Percentiles rank a stretch among this genome's conserved stretches.
These are phyloP conservation scores for Heliconius hewitsoni DNA, from an alignment of 1,140 invertebrate species.

Conservation along the genomic window DNA sequence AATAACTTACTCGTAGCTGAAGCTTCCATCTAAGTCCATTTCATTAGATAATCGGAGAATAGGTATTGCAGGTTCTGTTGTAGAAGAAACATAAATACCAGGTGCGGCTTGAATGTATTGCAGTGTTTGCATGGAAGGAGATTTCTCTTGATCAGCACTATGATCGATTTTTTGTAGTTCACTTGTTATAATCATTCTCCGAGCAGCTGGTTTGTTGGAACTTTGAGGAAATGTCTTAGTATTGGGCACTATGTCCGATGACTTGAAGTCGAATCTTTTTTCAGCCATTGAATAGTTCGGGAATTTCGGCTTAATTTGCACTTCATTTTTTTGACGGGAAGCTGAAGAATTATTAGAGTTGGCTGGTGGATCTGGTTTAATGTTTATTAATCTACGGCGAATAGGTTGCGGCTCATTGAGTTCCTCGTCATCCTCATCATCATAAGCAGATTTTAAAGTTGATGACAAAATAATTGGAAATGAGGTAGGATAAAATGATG, in stretches of 20 bases:
- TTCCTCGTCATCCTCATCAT: conserved; percentile 46
- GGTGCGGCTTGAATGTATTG: conserved; percentile 58
- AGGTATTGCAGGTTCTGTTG: conserved; percentile 74
- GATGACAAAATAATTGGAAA: conserved; percentile 61
- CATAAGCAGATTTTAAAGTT: conserved; percentile 47
- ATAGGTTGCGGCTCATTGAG: conserved; percentile 44
- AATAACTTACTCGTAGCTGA: conserved; percentile 78
- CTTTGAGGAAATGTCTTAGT: background rate
- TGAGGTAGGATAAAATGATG: conserved; percentile 55
- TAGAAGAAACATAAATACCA: conserved; percentile 57
- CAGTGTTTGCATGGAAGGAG: conserved; percentile 49
- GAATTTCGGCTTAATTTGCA: conserved; percentile 52
- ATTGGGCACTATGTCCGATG: background rate
- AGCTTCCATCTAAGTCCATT: conserved; percentile 81
- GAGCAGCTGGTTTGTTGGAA: conserved; percentile 45
- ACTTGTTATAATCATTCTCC: conserved; percentile 64
- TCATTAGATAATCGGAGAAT: conserved; percentile 77
- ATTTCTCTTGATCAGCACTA: conserved; percentile 55
- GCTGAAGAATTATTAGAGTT: conserved; percentile 45
- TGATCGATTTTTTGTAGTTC: conserved; percentile 54
- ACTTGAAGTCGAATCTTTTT: background rate
- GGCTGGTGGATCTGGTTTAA: conserved; percentile 23
- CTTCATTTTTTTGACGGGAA: conserved; percentile 46
- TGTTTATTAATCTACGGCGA: conserved; percentile 3
- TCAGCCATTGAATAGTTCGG: conserved; percentile 29